phyloP scores from a whole-genome alignment of 2,888 invertebrate species.

The Rhingia rostrata region DNA sequence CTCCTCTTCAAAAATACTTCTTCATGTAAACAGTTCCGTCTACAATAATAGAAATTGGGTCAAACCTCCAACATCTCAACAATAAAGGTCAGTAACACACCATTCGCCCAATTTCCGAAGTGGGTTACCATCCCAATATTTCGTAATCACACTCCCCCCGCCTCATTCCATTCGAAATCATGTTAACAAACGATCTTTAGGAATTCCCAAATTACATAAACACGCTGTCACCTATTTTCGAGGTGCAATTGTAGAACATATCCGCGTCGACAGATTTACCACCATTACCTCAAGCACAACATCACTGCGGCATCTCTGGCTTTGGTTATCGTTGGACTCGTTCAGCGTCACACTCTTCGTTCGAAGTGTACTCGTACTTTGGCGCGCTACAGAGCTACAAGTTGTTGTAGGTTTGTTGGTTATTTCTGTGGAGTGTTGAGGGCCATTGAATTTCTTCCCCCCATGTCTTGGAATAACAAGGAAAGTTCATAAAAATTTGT shows the following conservation, averaged over 20 bases:
- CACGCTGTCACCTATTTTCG: slow-evolving; percentile 58
- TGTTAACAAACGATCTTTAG: slow-evolving; percentile 36
- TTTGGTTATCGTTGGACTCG: slow-evolving; percentile 11
- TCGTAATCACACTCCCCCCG: slow-evolving; percentile 25
- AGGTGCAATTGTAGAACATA: slow-evolving; percentile 67
- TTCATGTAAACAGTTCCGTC: slow-evolving; percentile 25
- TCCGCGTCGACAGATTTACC: slow-evolving; percentile 66
- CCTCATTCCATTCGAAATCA: slow-evolving; percentile 14
- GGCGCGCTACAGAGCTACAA: slow-evolving; percentile 45
- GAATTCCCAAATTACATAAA: slow-evolving; percentile 61
- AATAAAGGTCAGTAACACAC: slow-evolving; percentile 56
- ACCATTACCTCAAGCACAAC: slow-evolving; percentile 20
- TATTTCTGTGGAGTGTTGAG: slow-evolving; percentile 55
- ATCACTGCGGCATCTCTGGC: slow-evolving; percentile 20
- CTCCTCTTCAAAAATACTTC: background rate
- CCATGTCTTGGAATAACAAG: slow-evolving; percentile 47
- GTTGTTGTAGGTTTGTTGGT: slow-evolving; percentile 58
- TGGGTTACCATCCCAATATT: slow-evolving; percentile 38
- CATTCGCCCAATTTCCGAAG: slow-evolving; percentile 22
- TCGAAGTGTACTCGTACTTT: slow-evolving; percentile 38
- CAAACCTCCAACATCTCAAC: slow-evolving; percentile 41
- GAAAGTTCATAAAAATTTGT: slow-evolving; percentile 61
- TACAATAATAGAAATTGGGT: slow-evolving; percentile 27
- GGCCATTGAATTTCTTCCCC: slow-evolving; percentile 50
- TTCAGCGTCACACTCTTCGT: slow-evolving; percentile 18